phyloP scores from a whole-genome alignment of 1,140 invertebrate genomes.

The Drosophila ercepeae region DNA sequence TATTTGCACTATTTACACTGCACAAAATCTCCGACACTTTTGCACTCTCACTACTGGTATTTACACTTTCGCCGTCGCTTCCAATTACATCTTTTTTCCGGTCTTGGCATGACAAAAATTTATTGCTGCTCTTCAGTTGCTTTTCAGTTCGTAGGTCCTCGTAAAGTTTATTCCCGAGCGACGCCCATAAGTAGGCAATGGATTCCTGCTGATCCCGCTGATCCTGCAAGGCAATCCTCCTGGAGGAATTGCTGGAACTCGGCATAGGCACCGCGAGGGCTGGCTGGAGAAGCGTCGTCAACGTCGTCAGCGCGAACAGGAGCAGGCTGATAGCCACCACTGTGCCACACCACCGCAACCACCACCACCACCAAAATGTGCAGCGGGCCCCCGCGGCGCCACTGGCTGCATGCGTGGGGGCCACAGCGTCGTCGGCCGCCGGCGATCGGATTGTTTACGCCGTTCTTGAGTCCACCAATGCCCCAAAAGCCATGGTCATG shows the following conservation, averaged over 20 bases:
- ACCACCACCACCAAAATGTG: constrained; percentile 63
- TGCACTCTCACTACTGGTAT: constrained; percentile 40
- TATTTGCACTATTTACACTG: constrained; percentile 83
- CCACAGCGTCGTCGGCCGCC: constrained; percentile 81
- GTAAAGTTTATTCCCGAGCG: constrained; percentile 9
- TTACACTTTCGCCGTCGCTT: constrained; percentile 59
- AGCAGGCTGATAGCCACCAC: constrained; percentile 59
- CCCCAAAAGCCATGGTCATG: constrained; percentile 18
- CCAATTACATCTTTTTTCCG: constrained; percentile 44
- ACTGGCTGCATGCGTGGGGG: constrained; percentile 81
- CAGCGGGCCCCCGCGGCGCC: constrained; percentile 83
- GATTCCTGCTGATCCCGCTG: constrained; percentile 12
- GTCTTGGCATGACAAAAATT: constrained; percentile 58
- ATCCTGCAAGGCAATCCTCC: constrained; percentile 21
- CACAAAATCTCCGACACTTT: constrained; percentile 47
- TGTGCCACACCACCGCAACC: constrained; percentile 44
- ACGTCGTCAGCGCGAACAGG: constrained; percentile 5
- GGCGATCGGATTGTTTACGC: constrained; percentile 69
- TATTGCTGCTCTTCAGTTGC: constrained; percentile 7
- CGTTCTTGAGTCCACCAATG: constrained; percentile 23
- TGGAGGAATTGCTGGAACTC: constrained; percentile 24
- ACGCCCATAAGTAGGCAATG: constrained; percentile 59
- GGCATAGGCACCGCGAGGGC: constrained; percentile 82
- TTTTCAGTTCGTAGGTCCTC: constrained; percentile 6
- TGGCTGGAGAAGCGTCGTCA: constrained; percentile 26